Evolutionary conservation across 2,797 vertebrate genomes (phyloP).

Genomic region (Sciurus carolinensis): DNA sequence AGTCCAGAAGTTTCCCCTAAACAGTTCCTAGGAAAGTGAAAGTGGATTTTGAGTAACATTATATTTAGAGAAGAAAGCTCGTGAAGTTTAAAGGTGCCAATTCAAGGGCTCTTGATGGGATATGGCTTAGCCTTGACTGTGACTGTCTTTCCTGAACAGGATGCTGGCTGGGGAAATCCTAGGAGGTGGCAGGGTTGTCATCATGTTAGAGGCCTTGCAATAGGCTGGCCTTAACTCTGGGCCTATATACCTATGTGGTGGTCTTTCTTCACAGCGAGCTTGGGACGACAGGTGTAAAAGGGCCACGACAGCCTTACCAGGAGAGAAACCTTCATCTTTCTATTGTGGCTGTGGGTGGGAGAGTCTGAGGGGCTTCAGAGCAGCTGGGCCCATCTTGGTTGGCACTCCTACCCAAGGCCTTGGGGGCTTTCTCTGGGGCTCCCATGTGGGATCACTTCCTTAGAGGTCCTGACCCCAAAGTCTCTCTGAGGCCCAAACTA

Average conservation of each 20-base stretch:
- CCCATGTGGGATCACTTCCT: neutral
- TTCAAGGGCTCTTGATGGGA: neutral
- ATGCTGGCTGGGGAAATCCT: neutral
- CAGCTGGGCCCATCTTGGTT: neutral
- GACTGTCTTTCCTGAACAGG: neutral
- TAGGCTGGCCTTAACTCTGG: neutral
- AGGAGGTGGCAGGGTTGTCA: too few relatives aligned
- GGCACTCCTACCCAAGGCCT: neutral
- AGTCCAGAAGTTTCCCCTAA: neutral
- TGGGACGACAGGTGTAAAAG: neutral
- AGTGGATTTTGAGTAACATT: neutral
- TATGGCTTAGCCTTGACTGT: neutral
- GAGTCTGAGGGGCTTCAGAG: neutral
- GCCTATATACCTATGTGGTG: too few relatives aligned
- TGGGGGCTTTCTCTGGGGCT: neutral
- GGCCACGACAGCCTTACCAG: too few relatives aligned
- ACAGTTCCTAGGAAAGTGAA: too few relatives aligned
- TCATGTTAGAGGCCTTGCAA: neutral
- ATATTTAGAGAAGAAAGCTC: neutral
- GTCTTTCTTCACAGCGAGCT: neutral
- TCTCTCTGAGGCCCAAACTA: neutral
- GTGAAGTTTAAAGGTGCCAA: neutral
- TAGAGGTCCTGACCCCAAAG: neutral
- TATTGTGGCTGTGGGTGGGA: neutral
- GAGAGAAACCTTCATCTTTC: neutral